Evolutionary conservation across 37 sponge, comb jelly and placozoan genomes (phyloP).

Genomic region (Diacarnus erythraeanus): DNA sequence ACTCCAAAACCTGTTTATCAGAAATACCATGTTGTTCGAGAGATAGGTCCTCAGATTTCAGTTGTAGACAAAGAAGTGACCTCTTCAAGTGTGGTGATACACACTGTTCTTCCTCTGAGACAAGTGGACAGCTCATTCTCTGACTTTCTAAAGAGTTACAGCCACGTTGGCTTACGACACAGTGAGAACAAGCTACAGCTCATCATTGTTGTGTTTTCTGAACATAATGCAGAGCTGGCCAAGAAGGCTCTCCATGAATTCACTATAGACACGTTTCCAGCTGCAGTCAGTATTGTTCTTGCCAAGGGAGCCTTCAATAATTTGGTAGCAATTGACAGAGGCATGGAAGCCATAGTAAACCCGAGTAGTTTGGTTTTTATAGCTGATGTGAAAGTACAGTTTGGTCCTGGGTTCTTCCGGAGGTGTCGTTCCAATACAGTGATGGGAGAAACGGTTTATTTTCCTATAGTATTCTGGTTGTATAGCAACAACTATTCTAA

Average conservation of each 20-base stretch:
- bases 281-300: constrained; percentile 2
- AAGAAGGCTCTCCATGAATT: neutral
- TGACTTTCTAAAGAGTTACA: constrained; percentile 13
- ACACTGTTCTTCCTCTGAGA: constrained; percentile 21
- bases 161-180: neutral
- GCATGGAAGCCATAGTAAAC: constrained; percentile 12
- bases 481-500: constrained; percentile 12
- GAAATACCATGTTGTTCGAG: constrained; percentile 13
- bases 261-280: neutral
- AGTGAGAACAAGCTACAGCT: constrained; percentile 35
- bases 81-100: neutral
- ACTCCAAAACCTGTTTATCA: neutral
- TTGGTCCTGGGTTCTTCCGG: constrained; percentile 33
- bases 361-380: constrained; percentile 36
- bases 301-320: constrained; percentile 17
- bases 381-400: constrained; percentile 27
- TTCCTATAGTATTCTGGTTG: constrained; percentile 51
- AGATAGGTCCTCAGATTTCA: neutral
- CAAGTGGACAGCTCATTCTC: neutral
- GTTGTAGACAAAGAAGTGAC: neutral
- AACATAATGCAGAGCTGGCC: constrained; percentile 6
- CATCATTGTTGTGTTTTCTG: constrained; percentile 36
- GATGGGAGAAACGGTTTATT: constrained; percentile 38
- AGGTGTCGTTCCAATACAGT: constrained; percentile 59
- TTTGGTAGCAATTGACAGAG: constrained; percentile 24